Evolutionary conservation across 2,888 invertebrate genomes (phyloP).

Genomic region (Hypena proboscidalis): DNA sequence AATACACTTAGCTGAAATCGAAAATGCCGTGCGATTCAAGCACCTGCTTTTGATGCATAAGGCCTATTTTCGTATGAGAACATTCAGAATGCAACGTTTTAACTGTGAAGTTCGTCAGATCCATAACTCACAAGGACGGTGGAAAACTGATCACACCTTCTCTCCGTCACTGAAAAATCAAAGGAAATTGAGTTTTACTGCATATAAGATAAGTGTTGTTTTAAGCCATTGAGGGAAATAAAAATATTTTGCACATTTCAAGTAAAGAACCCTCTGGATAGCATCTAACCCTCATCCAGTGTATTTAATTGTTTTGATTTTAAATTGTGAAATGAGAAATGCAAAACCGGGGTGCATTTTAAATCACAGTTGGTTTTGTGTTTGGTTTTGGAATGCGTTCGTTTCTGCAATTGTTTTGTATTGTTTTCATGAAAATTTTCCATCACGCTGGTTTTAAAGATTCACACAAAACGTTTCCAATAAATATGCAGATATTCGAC

Average conservation of each 20-base stretch:
- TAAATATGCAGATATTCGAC: slow-evolving; percentile 61
- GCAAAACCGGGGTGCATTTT: slow-evolving; percentile 69
- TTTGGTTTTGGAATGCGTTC: slow-evolving; percentile 19
- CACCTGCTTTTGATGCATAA: slow-evolving; percentile 52
- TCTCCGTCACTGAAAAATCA: slow-evolving; percentile 28
- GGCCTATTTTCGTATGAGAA: slow-evolving; percentile 60
- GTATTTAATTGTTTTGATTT: slow-evolving; percentile 82
- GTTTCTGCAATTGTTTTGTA: slow-evolving; percentile 27
- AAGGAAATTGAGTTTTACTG: slow-evolving; percentile 47
- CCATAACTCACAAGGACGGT: slow-evolving; percentile 69
- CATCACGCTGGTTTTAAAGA: slow-evolving; percentile 28
- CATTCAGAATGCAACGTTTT: slow-evolving; percentile 57
- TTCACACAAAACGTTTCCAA: slow-evolving; percentile 44
- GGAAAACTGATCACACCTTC: slow-evolving; percentile 62
- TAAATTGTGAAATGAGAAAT: slow-evolving; percentile 66
- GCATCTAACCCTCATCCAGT: slow-evolving; percentile 65
- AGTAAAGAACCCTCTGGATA: slow-evolving; percentile 67
- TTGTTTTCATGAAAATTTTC: slow-evolving; percentile 31
- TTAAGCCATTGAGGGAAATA: slow-evolving; percentile 24
- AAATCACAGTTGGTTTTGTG: slow-evolving; percentile 40
- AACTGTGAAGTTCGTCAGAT: slow-evolving; percentile 70
- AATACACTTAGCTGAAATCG: slow-evolving; percentile 49
- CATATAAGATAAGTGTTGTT: slow-evolving; percentile 25
- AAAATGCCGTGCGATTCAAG: slow-evolving; percentile 46
- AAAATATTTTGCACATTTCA: slow-evolving; percentile 61